phyloP scores from a whole-genome alignment of 2,113 vertebrate species.

The Ageneiosus marmoratus region DNA sequence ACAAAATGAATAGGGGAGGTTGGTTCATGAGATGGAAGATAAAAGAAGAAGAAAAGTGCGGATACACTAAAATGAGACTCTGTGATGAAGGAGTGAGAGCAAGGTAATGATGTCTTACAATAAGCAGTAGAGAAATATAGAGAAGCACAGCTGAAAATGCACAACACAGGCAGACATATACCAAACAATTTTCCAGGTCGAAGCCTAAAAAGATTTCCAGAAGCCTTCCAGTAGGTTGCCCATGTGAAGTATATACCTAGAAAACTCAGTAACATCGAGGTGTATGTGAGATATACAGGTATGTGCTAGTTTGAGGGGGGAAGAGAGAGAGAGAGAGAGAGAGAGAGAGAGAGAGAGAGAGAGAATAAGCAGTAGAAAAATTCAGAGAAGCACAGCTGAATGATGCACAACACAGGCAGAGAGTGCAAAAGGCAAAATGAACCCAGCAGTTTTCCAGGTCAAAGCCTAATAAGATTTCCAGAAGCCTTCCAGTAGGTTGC shows the following conservation, averaged over 20 bases:
- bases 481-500: neutral
- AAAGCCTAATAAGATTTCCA: neutral
- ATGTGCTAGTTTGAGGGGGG: neutral
- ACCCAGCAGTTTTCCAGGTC: neutral
- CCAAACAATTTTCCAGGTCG: neutral
- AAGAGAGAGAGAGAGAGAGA: conserved; percentile 19
- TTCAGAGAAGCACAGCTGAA: too few relatives aligned
- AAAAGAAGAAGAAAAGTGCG: conserved; percentile 11
- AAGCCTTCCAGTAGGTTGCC: neutral
- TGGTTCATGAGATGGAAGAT: conserved; percentile 19
- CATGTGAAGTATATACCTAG: neutral
- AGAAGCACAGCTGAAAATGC: neutral
- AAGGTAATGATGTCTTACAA: conserved; percentile 11
- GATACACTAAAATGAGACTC: neutral
- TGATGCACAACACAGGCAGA: neutral
- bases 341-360: conserved; percentile 3
- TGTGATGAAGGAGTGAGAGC: neutral
- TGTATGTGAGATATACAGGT: conserved; percentile 11
- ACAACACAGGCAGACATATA: neutral
- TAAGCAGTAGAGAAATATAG: neutral
- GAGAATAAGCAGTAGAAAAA: too few relatives aligned
- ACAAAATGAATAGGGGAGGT: neutral
- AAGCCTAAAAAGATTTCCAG: neutral
- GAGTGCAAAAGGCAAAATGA: neutral
- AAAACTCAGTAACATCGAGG: neutral